These are phyloP conservation scores for Callyntrura guangdongensis DNA, from an alignment of 2,888 invertebrate genomes.

Conservation along the genomic window DNA sequence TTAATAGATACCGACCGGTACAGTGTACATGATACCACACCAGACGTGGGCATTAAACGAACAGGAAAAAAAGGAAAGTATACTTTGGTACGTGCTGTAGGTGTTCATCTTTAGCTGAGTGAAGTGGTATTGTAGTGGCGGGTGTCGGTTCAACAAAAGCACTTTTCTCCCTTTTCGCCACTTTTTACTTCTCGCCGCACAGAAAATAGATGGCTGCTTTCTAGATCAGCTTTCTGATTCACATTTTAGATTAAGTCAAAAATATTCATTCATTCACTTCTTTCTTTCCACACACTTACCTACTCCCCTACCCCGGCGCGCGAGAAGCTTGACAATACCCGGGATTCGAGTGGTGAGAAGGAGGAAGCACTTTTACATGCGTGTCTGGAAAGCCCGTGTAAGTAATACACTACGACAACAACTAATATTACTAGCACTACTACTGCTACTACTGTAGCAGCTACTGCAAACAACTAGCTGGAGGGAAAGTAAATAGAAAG, in stretches of 20 bases:
- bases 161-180: background rate
- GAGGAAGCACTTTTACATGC: constrained; percentile 27
- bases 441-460: background rate
- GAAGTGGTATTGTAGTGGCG: background rate
- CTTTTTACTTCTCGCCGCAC: background rate
- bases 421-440: background rate
- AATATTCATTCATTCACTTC: constrained; percentile 57
- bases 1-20: background rate
- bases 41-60: constrained; percentile 3
- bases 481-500: constrained; percentile 17
- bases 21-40: background rate
- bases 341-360: constrained; percentile 43
- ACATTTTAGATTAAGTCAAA: constrained; percentile 61
- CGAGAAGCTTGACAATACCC: background rate
- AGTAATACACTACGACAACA: no score
- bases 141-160: constrained; percentile 1
- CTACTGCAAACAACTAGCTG: background rate
- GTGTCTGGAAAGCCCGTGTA: background rate
- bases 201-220: constrained; percentile 24
- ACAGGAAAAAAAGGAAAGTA: background rate
- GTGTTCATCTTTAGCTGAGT: background rate
- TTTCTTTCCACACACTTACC: background rate
- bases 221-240: constrained; percentile 51
- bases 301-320: background rate
- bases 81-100: background rate